Evolutionary conservation across 1,140 invertebrate species (phyloP).

Genomic region (Pseudomyrmex dendroicus): DNA sequence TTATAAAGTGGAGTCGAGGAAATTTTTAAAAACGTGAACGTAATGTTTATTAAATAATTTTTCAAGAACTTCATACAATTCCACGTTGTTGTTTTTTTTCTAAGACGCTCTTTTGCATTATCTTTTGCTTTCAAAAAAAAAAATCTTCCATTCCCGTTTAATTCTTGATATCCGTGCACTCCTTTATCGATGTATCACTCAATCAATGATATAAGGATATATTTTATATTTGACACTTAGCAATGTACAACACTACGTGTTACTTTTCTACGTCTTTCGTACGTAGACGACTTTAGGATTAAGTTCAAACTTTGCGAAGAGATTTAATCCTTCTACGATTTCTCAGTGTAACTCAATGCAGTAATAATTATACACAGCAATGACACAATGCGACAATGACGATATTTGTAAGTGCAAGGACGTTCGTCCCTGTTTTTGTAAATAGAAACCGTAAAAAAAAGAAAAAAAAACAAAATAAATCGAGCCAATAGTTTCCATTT

Average conservation of each 20-base stretch:
- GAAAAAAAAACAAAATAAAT: too few relatives aligned
- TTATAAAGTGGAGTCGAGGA: too few relatives aligned
- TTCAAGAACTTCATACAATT: too few relatives aligned
- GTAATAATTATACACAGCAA: constrained; percentile 26
- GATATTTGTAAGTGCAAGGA: not conserved
- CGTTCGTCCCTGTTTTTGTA: constrained; percentile 30
- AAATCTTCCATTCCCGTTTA: constrained; percentile 8
- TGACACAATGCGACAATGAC: constrained; percentile 13
- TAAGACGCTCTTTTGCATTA: not conserved
- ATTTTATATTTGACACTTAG: constrained; percentile 73
- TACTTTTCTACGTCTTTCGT: constrained; percentile 1
- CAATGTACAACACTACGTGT: constrained; percentile 57
- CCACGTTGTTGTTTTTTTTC: not conserved
- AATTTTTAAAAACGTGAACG: too few relatives aligned
- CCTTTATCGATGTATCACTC: not conserved
- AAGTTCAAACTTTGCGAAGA: constrained; percentile 55
- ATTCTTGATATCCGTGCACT: constrained; percentile 60
- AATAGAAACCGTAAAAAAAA: constrained; percentile 32
- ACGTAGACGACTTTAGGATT: constrained; percentile 63
- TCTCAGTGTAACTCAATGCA: constrained; percentile 36
- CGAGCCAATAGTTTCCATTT: too few relatives aligned
- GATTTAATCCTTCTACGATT: constrained; percentile 10
- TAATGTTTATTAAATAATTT: too few relatives aligned
- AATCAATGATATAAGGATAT: constrained; percentile 37
- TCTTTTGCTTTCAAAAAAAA: not conserved